A percentile compares a stretch with the other conserved stretches of the same genome.
Evolutionary conservation across 2,113 vertebrate species (phyloP).

Genomic region (Gymnogyps californianus): DNA sequence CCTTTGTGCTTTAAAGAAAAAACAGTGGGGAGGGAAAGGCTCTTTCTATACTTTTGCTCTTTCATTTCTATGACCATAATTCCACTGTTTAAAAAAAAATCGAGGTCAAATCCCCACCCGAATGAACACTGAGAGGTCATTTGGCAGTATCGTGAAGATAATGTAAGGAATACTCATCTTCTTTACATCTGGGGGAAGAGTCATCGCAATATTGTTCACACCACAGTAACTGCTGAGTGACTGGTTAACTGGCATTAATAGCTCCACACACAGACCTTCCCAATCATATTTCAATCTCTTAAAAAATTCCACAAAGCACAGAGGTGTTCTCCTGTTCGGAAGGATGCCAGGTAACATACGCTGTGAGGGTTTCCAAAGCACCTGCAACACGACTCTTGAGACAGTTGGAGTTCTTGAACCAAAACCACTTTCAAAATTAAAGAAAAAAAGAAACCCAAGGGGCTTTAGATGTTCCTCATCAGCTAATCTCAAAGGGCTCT

Average conservation of each 20-base stretch:
- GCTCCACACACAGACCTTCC: background rate
- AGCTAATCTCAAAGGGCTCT: background rate
- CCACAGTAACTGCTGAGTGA: fast-evolving
- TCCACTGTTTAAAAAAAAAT: background rate
- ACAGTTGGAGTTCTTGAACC: background rate
- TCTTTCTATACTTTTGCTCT: background rate
- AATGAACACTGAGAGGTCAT: background rate
- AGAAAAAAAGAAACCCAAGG: background rate
- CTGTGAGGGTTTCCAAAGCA: background rate
- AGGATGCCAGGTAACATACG: fast-evolving
- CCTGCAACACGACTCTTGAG: background rate
- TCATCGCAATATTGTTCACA: fast-evolving
- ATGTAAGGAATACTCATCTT: background rate
- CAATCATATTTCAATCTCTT: too few relatives aligned
- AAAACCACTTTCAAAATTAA: background rate
- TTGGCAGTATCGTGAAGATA: fast-evolving
- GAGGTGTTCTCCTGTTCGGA: background rate
- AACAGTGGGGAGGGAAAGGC: background rate
- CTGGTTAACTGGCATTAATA: fast-evolving
- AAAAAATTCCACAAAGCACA: background rate
- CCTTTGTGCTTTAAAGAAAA: background rate
- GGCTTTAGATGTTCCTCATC: background rate
- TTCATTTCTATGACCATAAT: background rate
- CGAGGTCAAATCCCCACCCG: background rate
- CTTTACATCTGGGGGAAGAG: background rate